phyloP scores from a whole-genome alignment of 2,888 invertebrate genomes.

The Drosophila melanocephala region DNA sequence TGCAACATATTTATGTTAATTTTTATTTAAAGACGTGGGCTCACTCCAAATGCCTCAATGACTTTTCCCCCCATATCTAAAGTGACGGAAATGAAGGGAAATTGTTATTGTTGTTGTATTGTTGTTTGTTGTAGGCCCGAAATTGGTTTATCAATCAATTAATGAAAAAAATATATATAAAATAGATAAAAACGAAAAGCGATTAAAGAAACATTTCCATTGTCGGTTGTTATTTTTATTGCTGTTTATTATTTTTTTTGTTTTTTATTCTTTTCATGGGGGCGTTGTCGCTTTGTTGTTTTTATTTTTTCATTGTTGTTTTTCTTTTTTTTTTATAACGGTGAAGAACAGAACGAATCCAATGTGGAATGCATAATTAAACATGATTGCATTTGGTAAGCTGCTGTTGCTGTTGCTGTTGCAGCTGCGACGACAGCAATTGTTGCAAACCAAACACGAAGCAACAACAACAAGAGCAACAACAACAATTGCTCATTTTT shows the following conservation, averaged over 20 bases:
- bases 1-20: conserved; percentile 74
- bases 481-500: conserved; percentile 39
- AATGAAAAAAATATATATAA: conserved; percentile 22
- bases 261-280: conserved; percentile 36
- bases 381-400: conserved; percentile 66
- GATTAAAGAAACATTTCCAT: conserved; percentile 30
- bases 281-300: conserved; percentile 48
- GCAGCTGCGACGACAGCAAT: conserved; percentile 41
- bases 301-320: conserved; percentile 8
- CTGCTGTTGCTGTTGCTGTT: conserved; percentile 9
- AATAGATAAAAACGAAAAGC: conserved; percentile 10
- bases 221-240: conserved; percentile 27
- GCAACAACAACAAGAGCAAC: conserved; percentile 39
- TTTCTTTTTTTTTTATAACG: conserved; percentile 30
- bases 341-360: conserved; percentile 61
- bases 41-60: conserved; percentile 49
- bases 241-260: conserved; percentile 6
- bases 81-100: conserved; percentile 53
- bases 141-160: conserved; percentile 73
- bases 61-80: conserved; percentile 30
- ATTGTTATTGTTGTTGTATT: conserved; percentile 4
- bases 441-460: conserved; percentile 43
- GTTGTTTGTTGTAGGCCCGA: conserved; percentile 36
- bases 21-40: conserved; percentile 48
- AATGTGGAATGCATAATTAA: conserved; percentile 79